Conservation (phyloP, 1,140 invertebrate species). For the Lepidotrigona ventralis region DNA sequence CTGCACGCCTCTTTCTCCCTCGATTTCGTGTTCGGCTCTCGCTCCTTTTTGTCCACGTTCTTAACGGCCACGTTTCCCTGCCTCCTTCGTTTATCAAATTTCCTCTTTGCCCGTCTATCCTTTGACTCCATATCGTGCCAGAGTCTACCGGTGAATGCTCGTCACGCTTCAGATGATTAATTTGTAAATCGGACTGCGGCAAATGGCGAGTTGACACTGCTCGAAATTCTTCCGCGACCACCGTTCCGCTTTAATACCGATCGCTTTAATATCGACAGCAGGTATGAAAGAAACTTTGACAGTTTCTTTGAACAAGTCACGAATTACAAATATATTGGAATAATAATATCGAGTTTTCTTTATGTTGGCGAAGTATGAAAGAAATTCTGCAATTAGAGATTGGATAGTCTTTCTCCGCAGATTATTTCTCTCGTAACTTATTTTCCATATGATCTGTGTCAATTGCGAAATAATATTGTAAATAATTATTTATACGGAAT, state of each 20-base stretch:
- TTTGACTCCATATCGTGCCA: conserved; percentile 30
- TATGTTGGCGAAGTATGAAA: neutral
- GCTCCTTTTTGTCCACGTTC: neutral
- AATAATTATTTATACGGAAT: neutral
- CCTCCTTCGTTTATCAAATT: neutral
- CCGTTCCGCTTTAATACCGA: neutral
- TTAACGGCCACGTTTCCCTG: neutral
- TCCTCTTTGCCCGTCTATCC: conserved; percentile 24
- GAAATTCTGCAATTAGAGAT: neutral
- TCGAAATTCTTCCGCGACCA: conserved; percentile 11
- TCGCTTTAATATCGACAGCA: neutral
- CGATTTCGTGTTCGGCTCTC: neutral
- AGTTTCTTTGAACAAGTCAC: too few species aligned
- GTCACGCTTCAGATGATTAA: conserved; percentile 31
- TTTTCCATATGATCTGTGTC: neutral
- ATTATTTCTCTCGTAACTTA: neutral
- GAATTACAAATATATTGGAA: neutral
- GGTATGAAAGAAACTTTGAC: neutral
- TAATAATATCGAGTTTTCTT: neutral
- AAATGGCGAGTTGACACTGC: neutral
- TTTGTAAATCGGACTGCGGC: conserved; percentile 13
- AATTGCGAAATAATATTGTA: neutral
- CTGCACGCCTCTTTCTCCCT: conserved; percentile 21
- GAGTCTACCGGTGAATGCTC: conserved; percentile 32
- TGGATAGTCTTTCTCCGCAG: neutral